A percentile compares a stretch with the other conserved stretches of the same genome.
Conservation (phyloP, 2,888 invertebrate genomes). For the Drosophila neonasuta region DNA sequence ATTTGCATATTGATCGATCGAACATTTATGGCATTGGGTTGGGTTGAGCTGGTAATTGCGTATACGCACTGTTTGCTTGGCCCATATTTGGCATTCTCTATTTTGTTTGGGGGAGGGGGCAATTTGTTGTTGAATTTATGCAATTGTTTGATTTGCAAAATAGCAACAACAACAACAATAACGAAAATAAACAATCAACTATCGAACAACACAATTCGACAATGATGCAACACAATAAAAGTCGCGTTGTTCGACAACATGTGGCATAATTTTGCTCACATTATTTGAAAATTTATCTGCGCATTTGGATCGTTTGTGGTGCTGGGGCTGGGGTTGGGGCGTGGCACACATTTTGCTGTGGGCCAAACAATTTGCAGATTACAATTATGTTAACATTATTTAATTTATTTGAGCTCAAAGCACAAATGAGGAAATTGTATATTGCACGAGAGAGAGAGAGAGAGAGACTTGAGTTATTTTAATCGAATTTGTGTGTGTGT, state of each 20-base stretch:
- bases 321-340: conserved; percentile 25
- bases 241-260: conserved; percentile 4
- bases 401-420: conserved; percentile 54
- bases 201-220: conserved; percentile 33
- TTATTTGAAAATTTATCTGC: conserved; percentile 41
- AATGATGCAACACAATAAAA: conserved; percentile 41
- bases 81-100: conserved; percentile 17
- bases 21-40: not conserved
- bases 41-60: not conserved
- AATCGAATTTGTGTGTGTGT: too few relatives aligned
- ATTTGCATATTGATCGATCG: conserved; percentile 1
- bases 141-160: conserved; percentile 46
- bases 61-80: conserved; percentile 20
- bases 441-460: conserved; percentile 8
- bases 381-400: conserved; percentile 64
- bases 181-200: conserved; percentile 28
- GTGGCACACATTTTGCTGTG: conserved; percentile 49
- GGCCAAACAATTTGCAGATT: conserved; percentile 57
- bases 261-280: conserved; percentile 21
- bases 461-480: too few relatives aligned
- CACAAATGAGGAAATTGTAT: conserved; percentile 55
- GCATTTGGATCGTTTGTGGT: conserved; percentile 29
- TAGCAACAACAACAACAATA: conserved; percentile 1
- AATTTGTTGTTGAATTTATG: conserved; percentile 30
- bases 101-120: not conserved